phyloP scores from a whole-genome alignment of 2,888 invertebrate species.

The Zaprionus obscuricornis region DNA sequence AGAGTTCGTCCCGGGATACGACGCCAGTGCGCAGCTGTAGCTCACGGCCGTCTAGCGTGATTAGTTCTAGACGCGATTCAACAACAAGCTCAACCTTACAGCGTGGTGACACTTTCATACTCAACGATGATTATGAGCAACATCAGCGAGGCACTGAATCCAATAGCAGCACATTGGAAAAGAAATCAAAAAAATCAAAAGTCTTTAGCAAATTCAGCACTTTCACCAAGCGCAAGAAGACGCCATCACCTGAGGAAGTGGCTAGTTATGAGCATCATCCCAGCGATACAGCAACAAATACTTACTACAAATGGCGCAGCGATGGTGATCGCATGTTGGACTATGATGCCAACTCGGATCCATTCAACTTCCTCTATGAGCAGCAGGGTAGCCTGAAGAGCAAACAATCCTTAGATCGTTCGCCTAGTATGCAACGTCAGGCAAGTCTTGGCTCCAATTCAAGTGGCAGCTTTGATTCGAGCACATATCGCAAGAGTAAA shows the following conservation, averaged over 20 bases:
- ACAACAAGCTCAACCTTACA: constrained; percentile 74
- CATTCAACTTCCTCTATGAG: constrained; percentile 81
- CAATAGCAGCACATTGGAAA: constrained; percentile 75
- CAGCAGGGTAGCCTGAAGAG: constrained; percentile 74
- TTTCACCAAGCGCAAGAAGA: constrained; percentile 81
- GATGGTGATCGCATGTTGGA: constrained; percentile 75
- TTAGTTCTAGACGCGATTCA: constrained; percentile 73
- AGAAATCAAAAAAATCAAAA: constrained; percentile 80
- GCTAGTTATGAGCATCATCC: constrained; percentile 78
- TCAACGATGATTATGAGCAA: constrained; percentile 62
- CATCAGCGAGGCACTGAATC: constrained; percentile 46
- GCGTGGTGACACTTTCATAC: constrained; percentile 82
- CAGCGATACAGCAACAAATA: constrained; percentile 79
- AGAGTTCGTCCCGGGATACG: constrained; percentile 81
- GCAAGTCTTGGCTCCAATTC: constrained; percentile 55
- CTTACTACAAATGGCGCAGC: constrained; percentile 81
- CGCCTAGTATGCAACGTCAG: constrained; percentile 40
- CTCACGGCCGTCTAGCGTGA: constrained; percentile 72
- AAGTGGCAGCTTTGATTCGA: constrained; percentile 69
- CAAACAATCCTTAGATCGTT: constrained; percentile 11
- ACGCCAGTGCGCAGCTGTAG: constrained; percentile 72
- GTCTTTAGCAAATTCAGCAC: constrained; percentile 82
- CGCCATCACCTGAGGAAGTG: constrained; percentile 61
- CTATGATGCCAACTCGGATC: constrained; percentile 80
- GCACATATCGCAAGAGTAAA: constrained; percentile 81